Conservation (phyloP, 1,140 invertebrate genomes). For the Cyclargus thomasi region DNA sequence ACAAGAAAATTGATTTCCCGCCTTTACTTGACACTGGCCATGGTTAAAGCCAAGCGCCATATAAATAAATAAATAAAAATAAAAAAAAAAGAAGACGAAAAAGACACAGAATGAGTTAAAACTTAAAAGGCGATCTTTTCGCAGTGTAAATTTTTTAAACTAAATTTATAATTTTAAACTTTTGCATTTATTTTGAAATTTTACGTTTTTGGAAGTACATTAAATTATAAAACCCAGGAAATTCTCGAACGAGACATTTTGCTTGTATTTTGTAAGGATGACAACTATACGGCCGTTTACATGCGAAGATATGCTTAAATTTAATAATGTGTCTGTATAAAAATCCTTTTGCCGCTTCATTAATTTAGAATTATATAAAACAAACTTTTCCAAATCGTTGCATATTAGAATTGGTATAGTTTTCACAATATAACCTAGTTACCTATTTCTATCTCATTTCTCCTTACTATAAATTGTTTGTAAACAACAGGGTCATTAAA, state of each 20-base stretch:
- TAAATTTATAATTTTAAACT: neutral
- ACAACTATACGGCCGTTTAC: conserved; percentile 94
- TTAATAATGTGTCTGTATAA: conserved; percentile 93
- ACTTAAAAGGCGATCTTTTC: too few species aligned
- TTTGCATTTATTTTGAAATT: neutral
- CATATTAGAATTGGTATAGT: neutral
- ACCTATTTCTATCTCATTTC: neutral
- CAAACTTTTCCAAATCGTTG: neutral
- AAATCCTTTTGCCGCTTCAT: neutral
- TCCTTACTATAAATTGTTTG: neutral
- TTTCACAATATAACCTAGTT: neutral
- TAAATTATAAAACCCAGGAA: neutral
- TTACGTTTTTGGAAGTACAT: neutral
- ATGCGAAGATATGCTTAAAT: conserved; percentile 95
- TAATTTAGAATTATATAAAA: neutral
- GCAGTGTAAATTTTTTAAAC: too few species aligned
- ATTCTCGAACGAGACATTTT: neutral
- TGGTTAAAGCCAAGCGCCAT: too few species aligned
- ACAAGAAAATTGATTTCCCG: too few species aligned
- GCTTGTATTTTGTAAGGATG: conserved; percentile 76
- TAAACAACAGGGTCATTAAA: neutral
- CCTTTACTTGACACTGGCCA: too few species aligned
- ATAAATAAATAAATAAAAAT: too few species aligned
- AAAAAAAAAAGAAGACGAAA: too few species aligned
- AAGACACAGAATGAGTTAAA: too few species aligned